These are phyloP conservation scores for Slavum lentiscoides DNA, from an alignment of 2,888 invertebrate species.

Conservation along the genomic window DNA sequence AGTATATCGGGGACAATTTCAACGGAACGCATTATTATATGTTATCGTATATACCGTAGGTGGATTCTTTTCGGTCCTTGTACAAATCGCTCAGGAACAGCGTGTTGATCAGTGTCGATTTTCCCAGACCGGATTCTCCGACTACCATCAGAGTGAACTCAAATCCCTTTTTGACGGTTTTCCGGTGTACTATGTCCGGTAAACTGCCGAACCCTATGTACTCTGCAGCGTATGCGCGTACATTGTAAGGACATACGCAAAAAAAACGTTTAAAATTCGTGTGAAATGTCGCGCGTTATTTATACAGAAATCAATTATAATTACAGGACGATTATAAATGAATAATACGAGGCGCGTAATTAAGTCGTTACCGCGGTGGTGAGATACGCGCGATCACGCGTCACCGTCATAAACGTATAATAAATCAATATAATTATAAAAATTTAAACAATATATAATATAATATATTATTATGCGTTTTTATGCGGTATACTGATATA, in stretches of 20 bases:
- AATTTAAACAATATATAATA: too few relatives aligned
- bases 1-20: not conserved
- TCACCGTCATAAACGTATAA: not conserved
- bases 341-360: too few relatives aligned
- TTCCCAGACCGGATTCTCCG: constrained; percentile 91
- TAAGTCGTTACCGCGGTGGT: too few relatives aligned
- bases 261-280: not conserved
- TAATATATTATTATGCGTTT: too few relatives aligned
- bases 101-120: constrained; percentile 92
- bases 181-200: constrained; percentile 93
- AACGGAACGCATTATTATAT: constrained; percentile 55
- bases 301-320: not conserved
- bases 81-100: constrained; percentile 91
- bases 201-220: constrained; percentile 94
- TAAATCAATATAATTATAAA: too few relatives aligned
- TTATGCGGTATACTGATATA: not conserved
- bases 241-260: not conserved
- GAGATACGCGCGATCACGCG: too few relatives aligned
- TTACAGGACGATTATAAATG: not conserved
- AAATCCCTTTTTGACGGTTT: constrained; percentile 93
- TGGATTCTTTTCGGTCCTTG: constrained; percentile 76
- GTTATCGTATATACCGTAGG: constrained; percentile 64
- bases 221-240: constrained; percentile 61
- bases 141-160: constrained; percentile 97
- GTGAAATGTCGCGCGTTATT: not conserved